Percentiles rank a stretch among this genome's conserved stretches.
Evolutionary conservation across 1,140 invertebrate genomes (phyloP).

Genomic region (Pogonomyrmex californicus): DNA sequence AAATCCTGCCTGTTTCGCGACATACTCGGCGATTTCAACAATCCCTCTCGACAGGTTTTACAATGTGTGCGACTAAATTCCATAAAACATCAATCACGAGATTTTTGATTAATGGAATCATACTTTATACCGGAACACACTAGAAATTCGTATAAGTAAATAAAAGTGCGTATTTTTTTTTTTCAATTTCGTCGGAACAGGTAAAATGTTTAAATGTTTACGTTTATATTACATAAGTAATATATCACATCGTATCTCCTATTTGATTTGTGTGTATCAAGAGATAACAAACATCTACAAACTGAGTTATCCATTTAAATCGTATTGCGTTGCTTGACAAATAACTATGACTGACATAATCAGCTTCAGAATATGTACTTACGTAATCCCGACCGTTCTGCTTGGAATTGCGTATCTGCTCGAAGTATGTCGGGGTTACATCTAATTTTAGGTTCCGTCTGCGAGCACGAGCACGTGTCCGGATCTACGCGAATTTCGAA

Average conservation of each 20-base stretch:
- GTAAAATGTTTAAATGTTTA: neutral
- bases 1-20: neutral
- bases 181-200: neutral
- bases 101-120: neutral
- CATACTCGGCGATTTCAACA: neutral
- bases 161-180: neutral
- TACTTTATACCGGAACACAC: constrained; percentile 2
- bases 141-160: neutral
- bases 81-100: neutral
- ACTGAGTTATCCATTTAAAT: constrained; percentile 21
- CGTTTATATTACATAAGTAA: neutral
- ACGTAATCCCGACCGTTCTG: constrained; percentile 54
- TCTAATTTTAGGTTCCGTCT: constrained; percentile 67
- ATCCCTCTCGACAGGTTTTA: neutral
- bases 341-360: constrained; percentile 49
- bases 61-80: neutral
- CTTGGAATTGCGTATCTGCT: constrained; percentile 30
- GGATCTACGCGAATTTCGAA: constrained; percentile 33
- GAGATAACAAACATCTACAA: neutral
- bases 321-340: neutral
- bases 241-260: neutral
- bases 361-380: constrained; percentile 56
- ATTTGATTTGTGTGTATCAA: neutral
- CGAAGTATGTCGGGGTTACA: constrained; percentile 66
- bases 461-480: neutral